phyloP scores from a whole-genome alignment of 30 jellyfish, hydroid and myxozoan genomes.

The Turritopsis rubra region DNA sequence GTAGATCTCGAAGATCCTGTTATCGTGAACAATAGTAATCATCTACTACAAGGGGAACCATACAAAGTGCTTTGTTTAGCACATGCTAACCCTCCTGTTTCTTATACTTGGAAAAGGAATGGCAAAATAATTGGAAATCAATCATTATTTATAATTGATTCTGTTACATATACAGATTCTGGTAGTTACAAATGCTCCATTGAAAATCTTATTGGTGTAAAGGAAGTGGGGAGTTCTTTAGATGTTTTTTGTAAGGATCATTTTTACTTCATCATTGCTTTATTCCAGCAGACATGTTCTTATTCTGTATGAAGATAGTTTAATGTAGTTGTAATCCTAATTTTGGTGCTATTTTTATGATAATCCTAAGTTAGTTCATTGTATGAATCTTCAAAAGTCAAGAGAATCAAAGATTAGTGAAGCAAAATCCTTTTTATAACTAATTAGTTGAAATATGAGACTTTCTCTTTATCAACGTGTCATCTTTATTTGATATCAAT shows the following conservation, averaged over 20 bases:
- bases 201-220: slow-evolving; percentile 5
- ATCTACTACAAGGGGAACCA: not conserved
- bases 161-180: not conserved
- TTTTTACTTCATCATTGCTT: no score
- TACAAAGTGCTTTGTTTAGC: not conserved
- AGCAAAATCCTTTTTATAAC: no score
- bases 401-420: no score
- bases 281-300: not conserved
- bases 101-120: not conserved
- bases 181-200: not conserved
- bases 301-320: no score
- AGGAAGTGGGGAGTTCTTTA: not conserved
- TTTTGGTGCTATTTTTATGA: no score
- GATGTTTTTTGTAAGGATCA: not conserved
- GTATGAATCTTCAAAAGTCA: no score
- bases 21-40: not conserved
- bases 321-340: no score
- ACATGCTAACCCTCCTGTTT: slow-evolving; percentile 3
- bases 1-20: not conserved
- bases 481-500: no score
- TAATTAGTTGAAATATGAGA: no score
- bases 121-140: not conserved
- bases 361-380: no score
- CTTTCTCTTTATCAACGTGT: no score
- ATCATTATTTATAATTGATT: not conserved